These are phyloP conservation scores for Zaprionus nigranus DNA, from an alignment of 1,140 invertebrate genomes.

Conservation along the genomic window DNA sequence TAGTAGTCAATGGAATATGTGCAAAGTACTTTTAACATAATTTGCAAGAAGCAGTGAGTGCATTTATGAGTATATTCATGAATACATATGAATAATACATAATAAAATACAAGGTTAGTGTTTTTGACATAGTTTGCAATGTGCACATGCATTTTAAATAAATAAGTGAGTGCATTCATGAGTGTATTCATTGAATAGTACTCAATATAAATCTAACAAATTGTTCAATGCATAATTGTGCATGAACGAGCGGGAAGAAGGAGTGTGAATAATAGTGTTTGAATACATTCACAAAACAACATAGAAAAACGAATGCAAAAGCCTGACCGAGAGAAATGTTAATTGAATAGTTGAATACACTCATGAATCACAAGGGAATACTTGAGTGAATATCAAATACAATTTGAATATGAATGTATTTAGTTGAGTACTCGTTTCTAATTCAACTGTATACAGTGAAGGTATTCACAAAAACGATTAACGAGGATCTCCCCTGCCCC, in stretches of 20 bases:
- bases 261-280: not conserved
- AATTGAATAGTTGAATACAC: not conserved
- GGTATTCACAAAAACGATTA: slow-evolving; percentile 41
- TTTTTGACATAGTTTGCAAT: not conserved
- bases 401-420: too few species aligned
- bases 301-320: not conserved
- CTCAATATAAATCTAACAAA: not conserved
- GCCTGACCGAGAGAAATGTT: too few species aligned
- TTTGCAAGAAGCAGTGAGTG: not conserved
- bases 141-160: not conserved
- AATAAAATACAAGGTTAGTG: not conserved
- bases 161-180: slow-evolving; percentile 14
- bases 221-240: not conserved
- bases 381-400: not conserved
- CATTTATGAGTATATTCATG: not conserved
- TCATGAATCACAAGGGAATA: not conserved
- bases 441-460: slow-evolving; percentile 40
- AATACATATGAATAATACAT: not conserved
- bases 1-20: not conserved
- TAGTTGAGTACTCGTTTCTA: not conserved
- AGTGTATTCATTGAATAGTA: slow-evolving; percentile 5
- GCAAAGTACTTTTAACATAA: too few species aligned
- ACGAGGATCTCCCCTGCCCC: not conserved
- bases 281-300: not conserved
- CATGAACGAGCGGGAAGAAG: too few species aligned